Conservation (phyloP, 1,140 invertebrate species). For the Octopus bimaculoides region DNA sequence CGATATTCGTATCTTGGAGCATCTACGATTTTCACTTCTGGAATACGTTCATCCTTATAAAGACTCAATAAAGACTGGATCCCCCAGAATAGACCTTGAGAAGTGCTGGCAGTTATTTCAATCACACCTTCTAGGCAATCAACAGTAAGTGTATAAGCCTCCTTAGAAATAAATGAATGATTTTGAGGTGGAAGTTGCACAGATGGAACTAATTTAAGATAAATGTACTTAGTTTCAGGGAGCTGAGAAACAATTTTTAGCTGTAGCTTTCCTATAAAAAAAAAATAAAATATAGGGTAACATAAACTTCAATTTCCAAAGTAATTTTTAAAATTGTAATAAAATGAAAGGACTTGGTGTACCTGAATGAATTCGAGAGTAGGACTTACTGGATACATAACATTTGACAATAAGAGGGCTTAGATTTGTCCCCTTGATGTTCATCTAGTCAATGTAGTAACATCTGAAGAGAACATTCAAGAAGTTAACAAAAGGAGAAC, state of each 20-base stretch:
- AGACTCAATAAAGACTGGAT: slow-evolving; percentile 34
- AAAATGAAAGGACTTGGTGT: no score
- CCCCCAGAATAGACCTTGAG: slow-evolving; percentile 37
- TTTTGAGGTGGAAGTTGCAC: neutral
- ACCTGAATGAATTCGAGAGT: no score
- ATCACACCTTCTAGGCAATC: slow-evolving; percentile 20
- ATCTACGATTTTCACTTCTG: slow-evolving; percentile 25
- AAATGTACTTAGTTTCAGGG: neutral
- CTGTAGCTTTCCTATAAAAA: slow-evolving; percentile 9
- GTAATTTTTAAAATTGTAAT: no score
- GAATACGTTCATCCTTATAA: slow-evolving; percentile 20
- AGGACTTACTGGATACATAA: no score
- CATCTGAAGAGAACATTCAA: no score
- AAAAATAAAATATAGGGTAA: neutral
- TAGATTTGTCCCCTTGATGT: no score
- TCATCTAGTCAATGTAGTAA: no score
- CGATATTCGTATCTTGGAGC: slow-evolving; percentile 39
- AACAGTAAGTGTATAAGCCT: slow-evolving; percentile 28
- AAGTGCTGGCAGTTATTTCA: slow-evolving; percentile 23
- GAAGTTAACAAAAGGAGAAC: no score
- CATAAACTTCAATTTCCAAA: no score
- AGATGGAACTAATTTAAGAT: neutral
- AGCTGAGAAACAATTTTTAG: neutral
- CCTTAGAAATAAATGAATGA: neutral
- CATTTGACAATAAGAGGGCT: no score